Evolutionary conservation across 2,888 invertebrate species (phyloP).

Genomic region (Metallyticus violacea): DNA sequence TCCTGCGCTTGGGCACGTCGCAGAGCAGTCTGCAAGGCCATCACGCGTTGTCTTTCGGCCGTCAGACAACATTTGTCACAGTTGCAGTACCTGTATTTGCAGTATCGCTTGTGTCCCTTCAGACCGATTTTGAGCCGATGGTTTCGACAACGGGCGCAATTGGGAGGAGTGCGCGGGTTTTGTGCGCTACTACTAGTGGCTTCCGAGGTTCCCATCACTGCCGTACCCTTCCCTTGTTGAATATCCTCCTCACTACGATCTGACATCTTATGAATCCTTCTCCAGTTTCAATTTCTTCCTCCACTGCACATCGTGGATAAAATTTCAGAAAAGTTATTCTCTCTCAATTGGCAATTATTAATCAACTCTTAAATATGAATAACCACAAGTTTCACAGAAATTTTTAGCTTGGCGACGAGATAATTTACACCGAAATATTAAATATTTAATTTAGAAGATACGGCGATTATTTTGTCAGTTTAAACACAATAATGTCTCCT

Average conservation of each 20-base stretch:
- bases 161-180: constrained; percentile 73
- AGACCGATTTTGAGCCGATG: constrained; percentile 84
- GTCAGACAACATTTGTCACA: constrained; percentile 87
- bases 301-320: background rate
- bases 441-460: too few species aligned
- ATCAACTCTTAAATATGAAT: too few species aligned
- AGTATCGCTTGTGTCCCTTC: constrained; percentile 91
- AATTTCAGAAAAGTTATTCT: too few species aligned
- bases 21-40: constrained; percentile 84
- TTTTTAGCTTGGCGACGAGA: too few species aligned
- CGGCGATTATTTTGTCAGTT: too few species aligned
- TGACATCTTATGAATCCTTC: background rate
- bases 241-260: background rate
- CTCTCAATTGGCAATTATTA: too few species aligned
- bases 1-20: constrained; percentile 83
- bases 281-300: background rate
- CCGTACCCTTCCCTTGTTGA: background rate
- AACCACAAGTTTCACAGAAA: too few species aligned
- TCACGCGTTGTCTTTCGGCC: constrained; percentile 81
- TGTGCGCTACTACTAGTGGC: constrained; percentile 20
- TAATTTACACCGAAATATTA: too few species aligned
- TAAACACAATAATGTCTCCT: background rate
- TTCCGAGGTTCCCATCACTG: background rate
- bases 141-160: constrained; percentile 90
- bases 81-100: constrained; percentile 77